Evolutionary conservation across 2,888 invertebrate species (phyloP).

Genomic region (Dysmachus trigonus): DNA sequence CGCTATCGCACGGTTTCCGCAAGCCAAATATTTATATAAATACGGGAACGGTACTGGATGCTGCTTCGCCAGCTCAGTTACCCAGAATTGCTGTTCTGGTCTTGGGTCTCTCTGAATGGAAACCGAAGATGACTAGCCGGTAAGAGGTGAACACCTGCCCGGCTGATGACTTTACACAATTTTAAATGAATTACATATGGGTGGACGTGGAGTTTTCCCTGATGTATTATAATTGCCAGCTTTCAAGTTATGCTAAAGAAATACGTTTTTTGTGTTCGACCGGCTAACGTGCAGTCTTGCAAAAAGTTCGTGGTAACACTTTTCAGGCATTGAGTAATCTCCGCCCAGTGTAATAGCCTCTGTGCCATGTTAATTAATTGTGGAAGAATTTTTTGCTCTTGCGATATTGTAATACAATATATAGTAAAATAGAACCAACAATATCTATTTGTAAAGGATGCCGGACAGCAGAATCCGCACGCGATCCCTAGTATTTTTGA

Average conservation of each 20-base stretch:
- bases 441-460: too few relatives aligned
- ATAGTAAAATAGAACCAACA: background rate
- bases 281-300: background rate
- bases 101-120: conserved; percentile 10
- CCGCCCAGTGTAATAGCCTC: background rate
- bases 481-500: too few relatives aligned
- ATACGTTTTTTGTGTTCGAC: background rate
- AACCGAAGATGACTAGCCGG: conserved; percentile 24
- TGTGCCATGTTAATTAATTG: background rate
- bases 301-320: background rate
- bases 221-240: background rate
- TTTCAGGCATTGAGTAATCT: background rate
- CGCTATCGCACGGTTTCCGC: background rate
- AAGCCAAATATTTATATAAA: conserved; percentile 13
- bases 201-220: background rate
- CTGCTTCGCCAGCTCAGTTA: background rate
- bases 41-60: conserved; percentile 15
- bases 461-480: too few relatives aligned
- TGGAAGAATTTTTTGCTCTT: background rate
- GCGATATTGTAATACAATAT: background rate
- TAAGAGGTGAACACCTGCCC: background rate
- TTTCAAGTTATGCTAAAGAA: background rate
- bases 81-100: background rate
- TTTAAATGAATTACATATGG: conserved; percentile 17
- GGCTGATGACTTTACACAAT: conserved; percentile 29